Conservation (phyloP, 2,797 vertebrate species). For the Gambusia yucatana region DNA sequence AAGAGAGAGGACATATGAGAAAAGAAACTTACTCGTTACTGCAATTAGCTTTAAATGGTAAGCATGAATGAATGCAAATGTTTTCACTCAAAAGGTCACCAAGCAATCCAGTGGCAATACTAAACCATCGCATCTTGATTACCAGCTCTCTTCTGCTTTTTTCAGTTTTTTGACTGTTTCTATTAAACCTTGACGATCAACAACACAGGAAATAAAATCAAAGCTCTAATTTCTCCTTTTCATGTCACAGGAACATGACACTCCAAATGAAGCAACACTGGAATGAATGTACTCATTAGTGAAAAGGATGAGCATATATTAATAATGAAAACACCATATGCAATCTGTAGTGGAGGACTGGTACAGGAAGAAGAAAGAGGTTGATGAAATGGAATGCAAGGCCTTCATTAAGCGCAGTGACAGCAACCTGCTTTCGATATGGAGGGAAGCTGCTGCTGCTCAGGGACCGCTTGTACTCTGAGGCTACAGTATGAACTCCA, state of each 20-base stretch:
- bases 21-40: slow-evolving; percentile 21
- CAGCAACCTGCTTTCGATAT: slow-evolving; percentile 62
- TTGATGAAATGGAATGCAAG: slow-evolving; percentile 80
- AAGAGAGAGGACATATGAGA: slow-evolving; percentile 6
- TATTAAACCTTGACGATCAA: slow-evolving; percentile 1
- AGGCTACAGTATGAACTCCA: slow-evolving; percentile 37
- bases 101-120: slow-evolving; percentile 25
- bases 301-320: slow-evolving; percentile 51
- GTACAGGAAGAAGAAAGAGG: slow-evolving; percentile 56
- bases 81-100: slow-evolving; percentile 50
- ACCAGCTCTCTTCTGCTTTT: background rate
- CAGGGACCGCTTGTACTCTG: slow-evolving; percentile 54
- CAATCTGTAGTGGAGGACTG: slow-evolving; percentile 30
- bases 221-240: background rate
- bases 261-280: slow-evolving; percentile 33
- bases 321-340: slow-evolving; percentile 60
- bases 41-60: slow-evolving; percentile 59
- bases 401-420: slow-evolving; percentile 72
- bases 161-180: background rate
- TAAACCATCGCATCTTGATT: slow-evolving; percentile 12
- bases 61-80: slow-evolving; percentile 50
- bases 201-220: slow-evolving; percentile 11
- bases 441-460: slow-evolving; percentile 41
- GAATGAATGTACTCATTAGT: slow-evolving; percentile 64
- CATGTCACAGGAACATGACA: slow-evolving; percentile 35